phyloP scores from a whole-genome alignment of 2,797 vertebrate genomes.

The Sphenopsis melanotis region DNA sequence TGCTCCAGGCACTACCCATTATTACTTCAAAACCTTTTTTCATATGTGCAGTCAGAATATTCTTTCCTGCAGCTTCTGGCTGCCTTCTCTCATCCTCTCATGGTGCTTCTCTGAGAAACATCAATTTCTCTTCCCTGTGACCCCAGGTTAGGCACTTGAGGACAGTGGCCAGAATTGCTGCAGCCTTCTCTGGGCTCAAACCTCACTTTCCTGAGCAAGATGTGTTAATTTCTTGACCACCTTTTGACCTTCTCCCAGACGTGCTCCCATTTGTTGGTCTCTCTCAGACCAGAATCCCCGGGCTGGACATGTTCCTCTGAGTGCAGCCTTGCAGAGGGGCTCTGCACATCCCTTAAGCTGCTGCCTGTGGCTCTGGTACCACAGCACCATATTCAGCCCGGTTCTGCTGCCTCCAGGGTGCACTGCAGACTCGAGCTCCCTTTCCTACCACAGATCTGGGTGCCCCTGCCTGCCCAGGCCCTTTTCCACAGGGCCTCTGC shows the following conservation, averaged over 20 bases:
- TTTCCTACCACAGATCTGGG: background rate
- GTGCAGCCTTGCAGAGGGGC: fast-evolving
- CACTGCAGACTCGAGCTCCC: background rate
- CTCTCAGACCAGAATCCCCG: fast-evolving
- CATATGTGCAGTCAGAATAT: background rate
- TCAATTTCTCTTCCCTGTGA: background rate
- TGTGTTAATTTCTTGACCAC: fast-evolving
- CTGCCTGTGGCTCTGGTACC: fast-evolving
- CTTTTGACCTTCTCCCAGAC: background rate
- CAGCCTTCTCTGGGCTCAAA: background rate
- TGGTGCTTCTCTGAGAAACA: background rate
- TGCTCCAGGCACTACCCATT: background rate
- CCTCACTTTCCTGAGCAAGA: background rate
- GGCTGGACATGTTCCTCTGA: fast-evolving
- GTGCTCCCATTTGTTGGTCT: background rate
- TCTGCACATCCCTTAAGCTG: fast-evolving
- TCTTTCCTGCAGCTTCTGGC: background rate
- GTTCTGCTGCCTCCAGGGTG: background rate
- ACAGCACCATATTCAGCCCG: fast-evolving
- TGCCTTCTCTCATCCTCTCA: background rate
- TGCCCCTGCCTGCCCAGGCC: fast-evolving
- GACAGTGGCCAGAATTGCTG: background rate
- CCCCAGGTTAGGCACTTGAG: background rate
- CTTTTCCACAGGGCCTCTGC: background rate
- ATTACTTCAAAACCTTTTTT: background rate